A percentile compares a stretch with the other conserved stretches of the same genome.
phyloP scores from a whole-genome alignment of 2,888 invertebrate genomes.

The Philopedon plagiatum region DNA sequence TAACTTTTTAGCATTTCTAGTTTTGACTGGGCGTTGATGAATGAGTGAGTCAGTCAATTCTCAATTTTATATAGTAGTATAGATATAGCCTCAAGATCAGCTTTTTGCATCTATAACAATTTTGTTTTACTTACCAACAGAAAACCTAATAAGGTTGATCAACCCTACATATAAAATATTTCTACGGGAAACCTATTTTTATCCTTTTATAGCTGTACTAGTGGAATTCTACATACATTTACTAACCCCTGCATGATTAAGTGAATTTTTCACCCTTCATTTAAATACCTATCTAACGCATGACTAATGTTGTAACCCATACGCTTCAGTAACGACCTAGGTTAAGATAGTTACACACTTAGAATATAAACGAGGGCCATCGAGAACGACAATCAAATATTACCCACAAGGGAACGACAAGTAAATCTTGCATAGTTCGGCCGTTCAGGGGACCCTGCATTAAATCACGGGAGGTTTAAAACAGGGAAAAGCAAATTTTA shows the following conservation, averaged over 20 bases:
- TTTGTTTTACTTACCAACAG: too few species aligned
- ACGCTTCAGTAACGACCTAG: slow-evolving; percentile 33
- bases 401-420: slow-evolving; percentile 30
- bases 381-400: slow-evolving; percentile 51
- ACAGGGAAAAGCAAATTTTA: slow-evolving; percentile 9
- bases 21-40: too few species aligned
- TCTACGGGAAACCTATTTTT: too few species aligned
- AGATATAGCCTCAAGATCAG: too few species aligned
- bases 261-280: slow-evolving; percentile 18
- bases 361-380: slow-evolving; percentile 45
- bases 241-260: slow-evolving; percentile 3
- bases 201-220: too few species aligned
- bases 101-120: too few species aligned
- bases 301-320: slow-evolving; percentile 31
- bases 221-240: too few species aligned
- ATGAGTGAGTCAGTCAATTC: too few species aligned
- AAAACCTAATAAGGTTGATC: too few species aligned
- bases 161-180: too few species aligned
- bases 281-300: slow-evolving; percentile 37
- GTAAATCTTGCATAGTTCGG: slow-evolving; percentile 1
- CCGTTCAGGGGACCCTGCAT: neutral
- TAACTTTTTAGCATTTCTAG: too few species aligned
- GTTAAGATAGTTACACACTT: slow-evolving; percentile 37
- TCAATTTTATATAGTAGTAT: too few species aligned
- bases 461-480: slow-evolving; percentile 20